Percentiles rank a stretch among this genome's conserved stretches.
Conservation (phyloP, 2,113 vertebrate genomes). For the Leiothrix lutea region DNA sequence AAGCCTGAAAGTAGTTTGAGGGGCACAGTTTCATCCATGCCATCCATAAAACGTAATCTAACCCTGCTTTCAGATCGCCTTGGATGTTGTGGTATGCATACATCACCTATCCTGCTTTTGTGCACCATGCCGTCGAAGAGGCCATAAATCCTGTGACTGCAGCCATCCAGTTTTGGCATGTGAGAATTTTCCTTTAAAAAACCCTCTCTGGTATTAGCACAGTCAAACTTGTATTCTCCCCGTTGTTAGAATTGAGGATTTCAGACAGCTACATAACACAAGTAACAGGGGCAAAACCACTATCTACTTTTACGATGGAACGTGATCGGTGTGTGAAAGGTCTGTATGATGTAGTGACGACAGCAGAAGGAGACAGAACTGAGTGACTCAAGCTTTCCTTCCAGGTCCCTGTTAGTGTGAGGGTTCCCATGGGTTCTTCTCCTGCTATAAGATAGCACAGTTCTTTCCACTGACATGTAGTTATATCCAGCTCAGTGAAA, state of each 20-base stretch:
- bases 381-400: conserved; percentile 62
- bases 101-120: not conserved
- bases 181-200: conserved; percentile 2
- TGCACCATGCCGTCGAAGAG: not conserved
- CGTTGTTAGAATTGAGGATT: not conserved
- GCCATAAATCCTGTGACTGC: not conserved
- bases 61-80: not conserved
- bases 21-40: not conserved
- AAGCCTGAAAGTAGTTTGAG: conserved; percentile 22
- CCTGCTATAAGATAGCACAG: conserved; percentile 24
- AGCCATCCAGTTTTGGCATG: not conserved
- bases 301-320: conserved; percentile 54
- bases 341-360: not conserved
- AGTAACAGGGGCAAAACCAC: not conserved
- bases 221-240: not conserved
- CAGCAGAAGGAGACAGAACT: conserved; percentile 11
- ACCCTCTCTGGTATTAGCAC: not conserved
- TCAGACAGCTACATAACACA: not conserved
- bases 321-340: conserved; percentile 39
- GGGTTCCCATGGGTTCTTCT: conserved; percentile 39
- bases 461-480: conserved; percentile 53
- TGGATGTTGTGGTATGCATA: not conserved
- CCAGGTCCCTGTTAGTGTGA: not conserved
- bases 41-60: not conserved
- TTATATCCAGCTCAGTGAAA: not conserved